Percentiles rank a stretch among this genome's conserved stretches.
These are phyloP conservation scores for Uromys caudimaculatus DNA, from an alignment of 2,797 vertebrate genomes.

Conservation along the genomic window DNA sequence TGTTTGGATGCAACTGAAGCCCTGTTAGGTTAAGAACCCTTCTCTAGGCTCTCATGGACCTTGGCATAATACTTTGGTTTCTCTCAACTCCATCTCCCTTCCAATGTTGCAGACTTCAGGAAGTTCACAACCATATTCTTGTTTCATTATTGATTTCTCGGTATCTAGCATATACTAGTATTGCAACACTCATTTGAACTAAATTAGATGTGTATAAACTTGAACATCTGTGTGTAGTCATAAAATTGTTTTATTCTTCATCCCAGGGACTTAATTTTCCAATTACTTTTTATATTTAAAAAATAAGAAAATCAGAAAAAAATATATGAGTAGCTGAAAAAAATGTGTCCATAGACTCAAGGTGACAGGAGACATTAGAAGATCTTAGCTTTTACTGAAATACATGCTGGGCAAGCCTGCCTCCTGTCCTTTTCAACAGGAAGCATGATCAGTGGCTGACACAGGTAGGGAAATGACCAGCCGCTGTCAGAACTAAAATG, in stretches of 20 bases:
- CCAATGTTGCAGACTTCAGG: background rate
- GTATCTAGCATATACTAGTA: background rate
- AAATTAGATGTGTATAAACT: conserved; percentile 16
- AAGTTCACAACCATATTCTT: background rate
- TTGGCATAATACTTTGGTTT: background rate
- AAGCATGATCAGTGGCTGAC: background rate
- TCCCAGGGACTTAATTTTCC: conserved; percentile 39
- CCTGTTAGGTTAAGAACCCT: background rate
- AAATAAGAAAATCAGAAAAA: background rate
- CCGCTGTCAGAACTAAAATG: background rate
- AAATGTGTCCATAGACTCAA: background rate
- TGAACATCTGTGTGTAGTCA: conserved; percentile 7
- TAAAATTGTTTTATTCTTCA: background rate
- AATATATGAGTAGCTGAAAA: background rate
- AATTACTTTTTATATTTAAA: conserved; percentile 16
- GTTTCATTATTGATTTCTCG: background rate
- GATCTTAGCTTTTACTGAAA: conserved; percentile 4
- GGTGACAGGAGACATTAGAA: background rate
- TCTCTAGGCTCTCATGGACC: background rate
- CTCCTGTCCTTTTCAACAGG: background rate
- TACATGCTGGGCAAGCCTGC: background rate
- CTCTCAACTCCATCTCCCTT: background rate
- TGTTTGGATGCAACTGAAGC: background rate
- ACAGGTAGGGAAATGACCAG: background rate
- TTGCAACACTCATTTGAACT: conserved; percentile 35